These are phyloP conservation scores for Theretra japonica DNA, from an alignment of 2,888 invertebrate genomes.

Conservation along the genomic window DNA sequence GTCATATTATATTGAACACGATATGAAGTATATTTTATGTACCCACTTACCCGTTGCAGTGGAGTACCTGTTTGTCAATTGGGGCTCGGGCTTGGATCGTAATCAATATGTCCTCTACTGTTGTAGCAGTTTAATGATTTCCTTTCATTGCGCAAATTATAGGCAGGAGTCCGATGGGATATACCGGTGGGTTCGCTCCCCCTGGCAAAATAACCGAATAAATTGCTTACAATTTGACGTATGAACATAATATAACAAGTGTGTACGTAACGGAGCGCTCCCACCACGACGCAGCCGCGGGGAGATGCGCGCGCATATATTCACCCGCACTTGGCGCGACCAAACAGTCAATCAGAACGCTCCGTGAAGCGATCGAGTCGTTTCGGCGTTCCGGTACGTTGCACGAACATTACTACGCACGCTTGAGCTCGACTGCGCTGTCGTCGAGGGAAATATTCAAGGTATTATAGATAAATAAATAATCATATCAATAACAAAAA, in stretches of 20 bases:
- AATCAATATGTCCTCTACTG: conserved; percentile 22
- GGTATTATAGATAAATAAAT: conserved; percentile 56
- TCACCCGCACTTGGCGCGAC: conserved; percentile 62
- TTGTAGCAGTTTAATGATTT: conserved; percentile 16
- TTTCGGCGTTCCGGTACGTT: conserved; percentile 45
- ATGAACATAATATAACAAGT: conserved; percentile 36
- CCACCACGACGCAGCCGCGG: conserved; percentile 74
- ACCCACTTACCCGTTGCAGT: not conserved
- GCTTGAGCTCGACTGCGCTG: conserved; percentile 53
- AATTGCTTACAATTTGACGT: conserved; percentile 51
- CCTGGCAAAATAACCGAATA: conserved; percentile 46
- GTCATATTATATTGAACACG: too few relatives aligned
- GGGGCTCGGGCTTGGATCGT: not conserved
- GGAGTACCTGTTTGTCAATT: conserved; percentile 2
- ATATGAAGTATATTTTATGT: not conserved
- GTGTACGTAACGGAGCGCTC: conserved; percentile 54
- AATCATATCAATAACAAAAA: conserved; percentile 17
- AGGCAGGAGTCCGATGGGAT: conserved; percentile 36
- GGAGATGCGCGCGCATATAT: conserved; percentile 81
- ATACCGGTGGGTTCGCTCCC: conserved; percentile 43
- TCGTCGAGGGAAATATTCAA: conserved; percentile 50
- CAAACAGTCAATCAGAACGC: conserved; percentile 74
- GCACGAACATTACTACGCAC: conserved; percentile 51
- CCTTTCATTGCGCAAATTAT: conserved; percentile 25
- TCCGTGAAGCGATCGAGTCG: conserved; percentile 59